Evolutionary conservation across 2,888 invertebrate genomes (phyloP).

Genomic region (Celastrina argiolus): DNA sequence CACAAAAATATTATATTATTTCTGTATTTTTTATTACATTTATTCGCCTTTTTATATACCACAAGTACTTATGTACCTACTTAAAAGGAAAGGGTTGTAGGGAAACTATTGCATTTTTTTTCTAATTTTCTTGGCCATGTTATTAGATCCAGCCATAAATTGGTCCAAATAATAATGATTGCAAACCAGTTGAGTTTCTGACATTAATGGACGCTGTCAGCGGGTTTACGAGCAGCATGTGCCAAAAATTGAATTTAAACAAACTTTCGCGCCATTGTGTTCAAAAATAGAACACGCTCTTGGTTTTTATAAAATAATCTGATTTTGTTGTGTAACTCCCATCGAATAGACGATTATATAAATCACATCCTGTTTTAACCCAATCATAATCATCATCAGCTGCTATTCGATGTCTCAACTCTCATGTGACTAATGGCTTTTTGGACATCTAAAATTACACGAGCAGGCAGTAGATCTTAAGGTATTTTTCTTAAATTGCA

Average conservation of each 20-base stretch:
- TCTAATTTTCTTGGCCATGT: background rate
- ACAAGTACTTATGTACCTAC: too few species aligned
- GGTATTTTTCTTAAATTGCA: too few species aligned
- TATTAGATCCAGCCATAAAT: background rate
- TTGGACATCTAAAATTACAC: too few species aligned
- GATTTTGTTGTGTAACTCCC: background rate
- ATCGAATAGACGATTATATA: background rate
- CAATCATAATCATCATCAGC: slow-evolving; percentile 5
- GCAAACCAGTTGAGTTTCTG: slow-evolving; percentile 3
- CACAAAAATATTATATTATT: too few species aligned
- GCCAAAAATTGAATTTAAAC: slow-evolving; percentile 26
- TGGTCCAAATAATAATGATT: background rate
- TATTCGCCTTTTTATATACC: too few species aligned
- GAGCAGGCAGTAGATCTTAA: too few species aligned
- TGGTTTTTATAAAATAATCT: slow-evolving; percentile 29
- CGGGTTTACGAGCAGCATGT: slow-evolving; percentile 24
- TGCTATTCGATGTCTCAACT: background rate
- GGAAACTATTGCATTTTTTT: too few species aligned
- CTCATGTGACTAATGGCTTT: slow-evolving; percentile 10
- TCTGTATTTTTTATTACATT: too few species aligned
- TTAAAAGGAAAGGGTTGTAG: too few species aligned
- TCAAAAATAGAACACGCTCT: slow-evolving; percentile 27
- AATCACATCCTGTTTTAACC: background rate
- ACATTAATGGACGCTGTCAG: slow-evolving; percentile 22
- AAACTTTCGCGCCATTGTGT: slow-evolving; percentile 29